Conservation (phyloP, 2,888 invertebrate species). For the Amblyjoppa proteus region DNA sequence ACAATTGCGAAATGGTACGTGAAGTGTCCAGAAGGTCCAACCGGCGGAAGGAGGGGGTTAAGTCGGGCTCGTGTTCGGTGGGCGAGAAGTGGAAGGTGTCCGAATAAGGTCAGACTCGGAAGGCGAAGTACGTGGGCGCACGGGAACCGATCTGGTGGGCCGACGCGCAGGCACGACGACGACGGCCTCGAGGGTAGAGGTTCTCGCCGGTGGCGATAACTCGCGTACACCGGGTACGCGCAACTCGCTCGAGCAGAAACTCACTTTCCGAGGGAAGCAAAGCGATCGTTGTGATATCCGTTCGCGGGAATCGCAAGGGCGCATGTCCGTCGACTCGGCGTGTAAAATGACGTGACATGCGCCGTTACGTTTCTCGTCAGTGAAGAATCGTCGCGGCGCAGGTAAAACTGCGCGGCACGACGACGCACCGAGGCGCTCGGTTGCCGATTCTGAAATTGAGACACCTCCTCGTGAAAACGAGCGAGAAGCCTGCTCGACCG, state of each 20-base stretch:
- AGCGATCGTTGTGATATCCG: constrained; percentile 37
- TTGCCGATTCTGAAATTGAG: constrained; percentile 66
- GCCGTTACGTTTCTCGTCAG: too few species aligned
- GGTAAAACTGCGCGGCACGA: constrained; percentile 23
- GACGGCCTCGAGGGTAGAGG: constrained; percentile 72
- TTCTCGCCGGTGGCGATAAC: constrained; percentile 55
- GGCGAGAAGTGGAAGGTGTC: constrained; percentile 81
- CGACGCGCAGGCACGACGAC: constrained; percentile 55
- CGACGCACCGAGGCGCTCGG: constrained; percentile 37
- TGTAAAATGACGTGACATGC: too few species aligned
- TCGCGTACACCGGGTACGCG: constrained; percentile 18
- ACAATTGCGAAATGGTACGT: constrained; percentile 66
- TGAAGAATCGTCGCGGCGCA: background rate
- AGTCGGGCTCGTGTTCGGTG: constrained; percentile 73
- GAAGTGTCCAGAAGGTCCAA: constrained; percentile 34
- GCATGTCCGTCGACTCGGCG: too few species aligned
- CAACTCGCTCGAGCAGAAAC: constrained; percentile 28
- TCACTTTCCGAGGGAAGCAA: constrained; percentile 30
- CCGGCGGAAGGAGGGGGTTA: constrained; percentile 1
- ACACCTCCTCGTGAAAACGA: constrained; percentile 69
- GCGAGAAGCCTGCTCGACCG: constrained; percentile 66
- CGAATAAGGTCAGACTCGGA: constrained; percentile 83
- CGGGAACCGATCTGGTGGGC: constrained; percentile 69
- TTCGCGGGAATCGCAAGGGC: background rate
- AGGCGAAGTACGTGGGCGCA: constrained; percentile 74